A percentile compares a stretch with the other conserved stretches of the same genome.
These are phyloP conservation scores for Sarcophilus harrisii DNA, from an alignment of 2,797 vertebrate genomes.

Conservation along the genomic window DNA sequence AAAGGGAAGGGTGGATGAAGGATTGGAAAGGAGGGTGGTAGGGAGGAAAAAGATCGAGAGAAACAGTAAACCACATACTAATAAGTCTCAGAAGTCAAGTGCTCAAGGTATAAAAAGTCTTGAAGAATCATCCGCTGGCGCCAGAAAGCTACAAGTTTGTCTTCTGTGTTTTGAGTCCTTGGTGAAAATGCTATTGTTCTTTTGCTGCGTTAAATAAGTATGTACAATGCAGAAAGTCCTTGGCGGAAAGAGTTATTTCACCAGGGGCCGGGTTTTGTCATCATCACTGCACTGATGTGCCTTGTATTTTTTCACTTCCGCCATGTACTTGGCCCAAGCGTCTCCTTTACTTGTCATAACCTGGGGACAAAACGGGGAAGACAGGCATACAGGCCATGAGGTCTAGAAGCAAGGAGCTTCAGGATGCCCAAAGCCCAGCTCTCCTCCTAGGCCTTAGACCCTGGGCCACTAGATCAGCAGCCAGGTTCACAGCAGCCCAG, in stretches of 20 bases:
- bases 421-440: neutral
- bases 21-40: conserved; percentile 40
- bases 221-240: conserved; percentile 82
- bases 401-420: neutral
- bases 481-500: neutral
- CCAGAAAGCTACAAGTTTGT: conserved; percentile 71
- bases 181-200: conserved; percentile 63
- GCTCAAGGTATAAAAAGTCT: conserved; percentile 82
- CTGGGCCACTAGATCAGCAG: neutral
- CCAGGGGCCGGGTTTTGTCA: conserved; percentile 96
- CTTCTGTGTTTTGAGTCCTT: conserved; percentile 78
- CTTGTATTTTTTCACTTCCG: conserved; percentile 98
- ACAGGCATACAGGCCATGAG: neutral
- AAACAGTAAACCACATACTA: conserved; percentile 76
- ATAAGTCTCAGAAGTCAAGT: conserved; percentile 79
- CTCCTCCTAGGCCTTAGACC: neutral
- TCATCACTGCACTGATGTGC: conserved; percentile 97
- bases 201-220: conserved; percentile 83
- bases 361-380: conserved; percentile 75
- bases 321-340: conserved; percentile 98
- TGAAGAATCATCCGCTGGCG: conserved; percentile 70
- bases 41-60: conserved; percentile 44
- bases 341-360: conserved; percentile 93
- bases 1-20: neutral
- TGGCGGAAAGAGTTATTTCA: conserved; percentile 89